Conservation (phyloP, 2,888 invertebrate genomes). For the Synanthedon myopaeformis region DNA sequence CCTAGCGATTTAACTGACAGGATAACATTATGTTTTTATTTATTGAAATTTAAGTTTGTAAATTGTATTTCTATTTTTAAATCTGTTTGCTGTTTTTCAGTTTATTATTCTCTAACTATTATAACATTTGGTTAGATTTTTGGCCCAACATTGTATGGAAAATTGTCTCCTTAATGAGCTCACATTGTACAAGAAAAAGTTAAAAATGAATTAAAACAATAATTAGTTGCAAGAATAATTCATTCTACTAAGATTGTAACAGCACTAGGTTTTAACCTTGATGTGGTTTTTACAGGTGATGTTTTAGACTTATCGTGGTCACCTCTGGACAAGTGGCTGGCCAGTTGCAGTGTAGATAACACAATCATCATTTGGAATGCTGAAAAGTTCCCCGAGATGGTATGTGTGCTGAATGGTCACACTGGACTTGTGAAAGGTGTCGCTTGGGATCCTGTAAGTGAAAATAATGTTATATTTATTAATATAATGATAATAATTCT, state of each 20-base stretch:
- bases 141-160: no score
- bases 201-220: not conserved
- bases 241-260: not conserved
- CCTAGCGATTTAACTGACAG: no score
- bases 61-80: no score
- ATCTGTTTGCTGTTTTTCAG: no score
- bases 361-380: constrained; percentile 98
- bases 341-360: constrained; percentile 97
- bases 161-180: no score
- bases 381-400: constrained; percentile 85
- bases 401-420: constrained; percentile 89
- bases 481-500: no score
- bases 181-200: not conserved
- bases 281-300: constrained; percentile 69
- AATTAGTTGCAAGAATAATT: no score
- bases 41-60: no score
- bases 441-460: constrained; percentile 92
- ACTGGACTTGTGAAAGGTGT: constrained; percentile 96
- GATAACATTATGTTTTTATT: no score
- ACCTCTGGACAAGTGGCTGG: constrained; percentile 91
- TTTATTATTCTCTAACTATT: no score
- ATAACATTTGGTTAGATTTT: no score
- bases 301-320: constrained; percentile 98
- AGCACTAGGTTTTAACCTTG: not conserved
- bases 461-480: not conserved